Evolutionary conservation across 92 coral and sea anemone species (phyloP).

Genomic region (Epizoanthus stellaris): DNA sequence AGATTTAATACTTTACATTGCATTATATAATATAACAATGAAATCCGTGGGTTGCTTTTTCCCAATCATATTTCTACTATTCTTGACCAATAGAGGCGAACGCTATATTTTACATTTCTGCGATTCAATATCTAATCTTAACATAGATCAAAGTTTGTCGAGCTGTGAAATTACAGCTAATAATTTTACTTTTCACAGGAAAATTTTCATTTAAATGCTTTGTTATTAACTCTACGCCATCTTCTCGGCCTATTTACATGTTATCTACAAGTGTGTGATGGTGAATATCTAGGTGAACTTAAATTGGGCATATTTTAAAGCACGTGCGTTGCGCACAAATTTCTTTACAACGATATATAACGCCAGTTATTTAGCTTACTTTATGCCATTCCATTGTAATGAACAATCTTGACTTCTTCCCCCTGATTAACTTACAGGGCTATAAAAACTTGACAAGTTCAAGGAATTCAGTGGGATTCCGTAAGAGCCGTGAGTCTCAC

Average conservation of each 20-base stretch:
- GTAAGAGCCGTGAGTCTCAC: background rate
- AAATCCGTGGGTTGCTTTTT: background rate
- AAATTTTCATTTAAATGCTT: constrained; percentile 36
- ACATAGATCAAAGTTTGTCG: constrained; percentile 16
- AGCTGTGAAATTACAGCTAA: constrained; percentile 42
- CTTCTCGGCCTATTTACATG: constrained; percentile 4
- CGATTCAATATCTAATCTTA: constrained; percentile 7
- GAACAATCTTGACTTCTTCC: constrained; percentile 54
- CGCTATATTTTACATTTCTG: background rate
- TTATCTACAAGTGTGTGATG: background rate
- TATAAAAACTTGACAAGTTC: constrained; percentile 43
- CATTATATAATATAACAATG: background rate
- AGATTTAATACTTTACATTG: background rate
- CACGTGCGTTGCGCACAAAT: constrained; percentile 51
- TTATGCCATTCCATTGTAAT: constrained; percentile 81
- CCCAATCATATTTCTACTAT: background rate
- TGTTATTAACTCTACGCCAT: background rate
- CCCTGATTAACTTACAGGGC: constrained; percentile 51
- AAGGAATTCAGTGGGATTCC: constrained; percentile 28
- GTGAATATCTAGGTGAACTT: constrained; percentile 11
- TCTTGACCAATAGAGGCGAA: constrained; percentile 10
- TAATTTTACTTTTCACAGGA: constrained; percentile 23
- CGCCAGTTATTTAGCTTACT: constrained; percentile 73
- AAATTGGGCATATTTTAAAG: background rate
- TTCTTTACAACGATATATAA: constrained; percentile 15